Evolutionary conservation across 2,113 vertebrate species (phyloP).

Genomic region (human (Homo sapiens)): DNA sequence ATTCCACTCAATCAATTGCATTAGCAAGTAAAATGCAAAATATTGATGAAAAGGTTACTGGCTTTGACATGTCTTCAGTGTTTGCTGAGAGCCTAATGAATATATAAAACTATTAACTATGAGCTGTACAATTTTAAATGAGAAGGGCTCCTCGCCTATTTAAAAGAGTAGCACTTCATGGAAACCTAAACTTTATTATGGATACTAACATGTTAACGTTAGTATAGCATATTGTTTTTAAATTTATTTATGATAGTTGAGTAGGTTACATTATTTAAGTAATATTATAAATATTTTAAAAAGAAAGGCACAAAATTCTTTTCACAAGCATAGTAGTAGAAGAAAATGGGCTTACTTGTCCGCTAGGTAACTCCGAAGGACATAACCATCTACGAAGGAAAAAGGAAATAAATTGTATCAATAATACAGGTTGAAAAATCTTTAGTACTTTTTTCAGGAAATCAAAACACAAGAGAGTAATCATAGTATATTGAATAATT

Average conservation of each 20-base stretch:
- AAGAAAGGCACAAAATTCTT: not conserved
- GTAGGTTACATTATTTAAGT: not conserved
- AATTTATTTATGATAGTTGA: not conserved
- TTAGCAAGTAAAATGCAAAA: conserved; percentile 15
- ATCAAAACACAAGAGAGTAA: not conserved
- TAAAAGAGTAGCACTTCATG: not conserved
- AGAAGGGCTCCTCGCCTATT: not conserved
- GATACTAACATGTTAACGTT: not conserved
- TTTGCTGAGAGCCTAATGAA: not conserved
- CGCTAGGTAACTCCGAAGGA: conserved; percentile 85
- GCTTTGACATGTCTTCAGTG: not conserved
- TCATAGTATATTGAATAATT: not conserved
- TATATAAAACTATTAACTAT: not conserved
- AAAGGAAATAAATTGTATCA: conserved; percentile 61
- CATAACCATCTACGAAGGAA: conserved; percentile 92
- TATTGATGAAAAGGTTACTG: not conserved
- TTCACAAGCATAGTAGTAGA: not conserved
- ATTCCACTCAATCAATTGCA: not conserved
- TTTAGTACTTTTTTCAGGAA: conserved; percentile 23
- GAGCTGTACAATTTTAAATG: not conserved
- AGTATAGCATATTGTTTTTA: not conserved
- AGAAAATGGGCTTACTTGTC: conserved; percentile 88
- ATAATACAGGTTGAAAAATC: conserved; percentile 11
- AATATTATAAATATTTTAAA: not conserved
- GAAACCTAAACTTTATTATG: not conserved